phyloP scores from a whole-genome alignment of 2,797 vertebrate species.

The Stomatorhinus walkeri region DNA sequence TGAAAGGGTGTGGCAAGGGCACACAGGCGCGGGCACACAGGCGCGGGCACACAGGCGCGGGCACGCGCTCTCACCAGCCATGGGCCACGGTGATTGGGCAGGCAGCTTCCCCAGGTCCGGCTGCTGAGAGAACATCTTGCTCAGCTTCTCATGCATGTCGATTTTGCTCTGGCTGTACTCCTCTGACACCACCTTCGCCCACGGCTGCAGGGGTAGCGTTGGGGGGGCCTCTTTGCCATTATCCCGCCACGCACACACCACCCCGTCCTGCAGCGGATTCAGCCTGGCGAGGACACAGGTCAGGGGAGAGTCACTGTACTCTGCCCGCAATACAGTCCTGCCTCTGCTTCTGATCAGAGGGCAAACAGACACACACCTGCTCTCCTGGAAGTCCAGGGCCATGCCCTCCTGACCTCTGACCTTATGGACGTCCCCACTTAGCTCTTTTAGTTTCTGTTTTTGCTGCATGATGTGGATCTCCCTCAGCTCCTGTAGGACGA shows the following conservation, averaged over 20 bases:
- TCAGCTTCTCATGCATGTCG: constrained; percentile 76
- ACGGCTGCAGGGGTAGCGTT: constrained; percentile 45
- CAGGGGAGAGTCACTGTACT: background rate
- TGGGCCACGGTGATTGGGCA: constrained; percentile 63
- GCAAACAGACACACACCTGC: constrained; percentile 57
- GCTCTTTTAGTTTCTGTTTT: constrained; percentile 79
- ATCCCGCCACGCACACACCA: constrained; percentile 51
- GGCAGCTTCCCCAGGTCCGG: constrained; percentile 62
- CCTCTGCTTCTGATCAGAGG: background rate
- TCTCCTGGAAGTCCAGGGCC: constrained; percentile 72
- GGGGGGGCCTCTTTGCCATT: constrained; percentile 42
- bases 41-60: too few species aligned
- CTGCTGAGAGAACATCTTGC: constrained; percentile 74
- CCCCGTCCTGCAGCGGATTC: constrained; percentile 46
- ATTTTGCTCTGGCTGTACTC: constrained; percentile 41
- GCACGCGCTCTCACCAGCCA: constrained; percentile 42
- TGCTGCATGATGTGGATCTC: constrained; percentile 91
- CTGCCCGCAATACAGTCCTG: background rate
- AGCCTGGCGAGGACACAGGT: constrained; percentile 39
- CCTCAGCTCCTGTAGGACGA: constrained; percentile 78
- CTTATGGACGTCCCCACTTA: constrained; percentile 62
- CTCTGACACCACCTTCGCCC: constrained; percentile 59
- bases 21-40: background rate
- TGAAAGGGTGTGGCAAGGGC: background rate
- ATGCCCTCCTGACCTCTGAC: constrained; percentile 57